Base-by-base conservation (phyloP, 2,113 vertebrate genomes). In the Nesospiza acunhae region DNA sequence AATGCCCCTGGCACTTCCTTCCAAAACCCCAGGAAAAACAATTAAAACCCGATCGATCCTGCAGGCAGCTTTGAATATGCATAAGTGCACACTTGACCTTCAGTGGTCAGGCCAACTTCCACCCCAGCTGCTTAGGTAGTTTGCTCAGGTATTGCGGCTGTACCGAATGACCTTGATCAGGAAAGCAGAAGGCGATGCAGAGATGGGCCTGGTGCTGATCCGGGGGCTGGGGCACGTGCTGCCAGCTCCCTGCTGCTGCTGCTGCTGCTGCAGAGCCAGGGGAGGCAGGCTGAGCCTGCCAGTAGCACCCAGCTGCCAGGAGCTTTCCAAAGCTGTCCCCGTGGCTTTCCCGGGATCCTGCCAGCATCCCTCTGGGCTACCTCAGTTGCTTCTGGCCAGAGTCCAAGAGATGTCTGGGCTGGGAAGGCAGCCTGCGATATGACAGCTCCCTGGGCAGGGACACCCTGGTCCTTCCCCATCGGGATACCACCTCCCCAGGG, bases 11-110 rank as follows among this genome's bases (percentile, higher is more conserved):
- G 99, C 99, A 99, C 99, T 99, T 99, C 98, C 98, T 99, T 99
- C 98, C 98, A 98, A 98, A 99, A 98, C 98, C 98, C 98, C 98
- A 98, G 99, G 99, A 99, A 99, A 99, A 99, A 99, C 99, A 99
- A 99, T 99, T 99, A 99, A 99, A 99, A 99, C 96, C 97, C 97
- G 44, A 99, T 99, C 99, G 99, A 99, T 99, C 98, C 98, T 96
- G 97, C 97, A 97, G 96, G 94, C 90, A 97, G 98, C 96, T 97
- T 99, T 99, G 99, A 99, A 99, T 99, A 99, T 99, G 99, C 99
- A 99, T 99, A 98, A 99, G 98, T 98, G 98, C 99, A 98, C 98
- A 98, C 99, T 99, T 99, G 99, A 99, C 99, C 99, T 99, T 99
- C 99, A 99, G 92, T 96, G 93, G 96, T 96, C 96, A 98, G 98